A percentile compares a stretch with the other conserved stretches of the same genome.
phyloP scores from a whole-genome alignment of 2,888 invertebrate genomes.

The Tachystola acroxantha region DNA sequence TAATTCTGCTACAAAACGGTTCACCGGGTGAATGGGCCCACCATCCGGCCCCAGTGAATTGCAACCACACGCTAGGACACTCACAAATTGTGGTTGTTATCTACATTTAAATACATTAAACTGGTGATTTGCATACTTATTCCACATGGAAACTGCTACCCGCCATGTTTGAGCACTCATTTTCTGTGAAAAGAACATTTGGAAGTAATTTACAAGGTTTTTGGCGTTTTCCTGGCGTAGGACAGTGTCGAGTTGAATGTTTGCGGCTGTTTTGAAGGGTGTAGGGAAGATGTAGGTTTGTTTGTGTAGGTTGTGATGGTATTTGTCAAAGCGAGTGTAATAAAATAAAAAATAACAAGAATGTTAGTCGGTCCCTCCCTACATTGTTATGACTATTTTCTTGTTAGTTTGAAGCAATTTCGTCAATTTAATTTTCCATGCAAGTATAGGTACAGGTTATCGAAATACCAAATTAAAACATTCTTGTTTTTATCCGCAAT shows the following conservation, averaged over 20 bases:
- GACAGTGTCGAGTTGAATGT: neutral
- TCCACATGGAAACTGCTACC: constrained; percentile 4
- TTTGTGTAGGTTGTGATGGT: too few species aligned
- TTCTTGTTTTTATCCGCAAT: too few species aligned
- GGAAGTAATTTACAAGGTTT: constrained; percentile 8
- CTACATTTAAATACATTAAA: constrained; percentile 9
- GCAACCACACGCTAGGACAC: constrained; percentile 4
- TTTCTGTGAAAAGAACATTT: constrained; percentile 7
- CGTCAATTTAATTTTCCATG: too few species aligned
- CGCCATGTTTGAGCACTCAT: constrained; percentile 5
- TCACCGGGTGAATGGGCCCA: constrained; percentile 1
- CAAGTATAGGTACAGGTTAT: too few species aligned
- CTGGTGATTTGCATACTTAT: constrained; percentile 10
- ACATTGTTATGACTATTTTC: too few species aligned
- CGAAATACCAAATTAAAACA: too few species aligned
- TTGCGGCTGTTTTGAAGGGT: neutral
- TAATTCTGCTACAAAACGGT: neutral
- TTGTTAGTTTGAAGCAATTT: too few species aligned
- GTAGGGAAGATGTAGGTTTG: too few species aligned
- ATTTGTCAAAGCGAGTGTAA: too few species aligned
- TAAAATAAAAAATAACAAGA: too few species aligned
- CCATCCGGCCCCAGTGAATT: constrained; percentile 1
- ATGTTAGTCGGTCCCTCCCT: too few species aligned
- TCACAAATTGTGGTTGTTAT: constrained; percentile 8
- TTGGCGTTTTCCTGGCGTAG: constrained; percentile 3